Evolutionary conservation across 2,797 vertebrate species (phyloP).

Genomic region (Parambassis ranga): DNA sequence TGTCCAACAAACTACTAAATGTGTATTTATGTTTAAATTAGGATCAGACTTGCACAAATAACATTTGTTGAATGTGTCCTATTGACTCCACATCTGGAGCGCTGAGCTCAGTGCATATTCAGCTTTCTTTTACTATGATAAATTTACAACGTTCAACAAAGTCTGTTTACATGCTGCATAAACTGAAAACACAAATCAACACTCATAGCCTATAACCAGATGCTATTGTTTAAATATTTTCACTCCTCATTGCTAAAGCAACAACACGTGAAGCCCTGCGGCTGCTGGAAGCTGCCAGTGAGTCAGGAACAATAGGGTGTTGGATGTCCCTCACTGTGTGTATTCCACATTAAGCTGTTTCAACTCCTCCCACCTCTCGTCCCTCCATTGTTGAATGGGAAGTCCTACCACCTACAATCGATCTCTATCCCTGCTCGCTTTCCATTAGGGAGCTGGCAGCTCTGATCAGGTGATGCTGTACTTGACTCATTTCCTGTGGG

Average conservation of each 20-base stretch:
- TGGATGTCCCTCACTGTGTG: slow-evolving; percentile 22
- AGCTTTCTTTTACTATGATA: too few relatives aligned
- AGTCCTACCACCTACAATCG: slow-evolving; percentile 37
- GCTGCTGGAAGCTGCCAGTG: slow-evolving; percentile 37
- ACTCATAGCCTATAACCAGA: too few relatives aligned
- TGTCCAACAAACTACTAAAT: background rate
- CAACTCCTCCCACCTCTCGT: slow-evolving; percentile 46
- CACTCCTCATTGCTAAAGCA: slow-evolving; percentile 14
- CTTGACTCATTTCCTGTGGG: slow-evolving; percentile 59
- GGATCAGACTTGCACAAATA: background rate
- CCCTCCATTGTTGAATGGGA: slow-evolving; percentile 43
- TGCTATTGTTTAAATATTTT: slow-evolving; percentile 20
- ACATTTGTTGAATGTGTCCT: too few relatives aligned
- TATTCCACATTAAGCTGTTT: slow-evolving; percentile 46
- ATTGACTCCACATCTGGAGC: too few relatives aligned
- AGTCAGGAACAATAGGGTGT: slow-evolving; percentile 36
- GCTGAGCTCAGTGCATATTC: too few relatives aligned
- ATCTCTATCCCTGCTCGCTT: slow-evolving; percentile 4
- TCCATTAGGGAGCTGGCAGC: slow-evolving; percentile 47
- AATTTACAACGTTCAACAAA: too few relatives aligned
- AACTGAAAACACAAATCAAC: too few relatives aligned
- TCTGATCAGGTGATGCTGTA: slow-evolving; percentile 57
- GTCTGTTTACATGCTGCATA: too few relatives aligned
- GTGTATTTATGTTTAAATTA: background rate
- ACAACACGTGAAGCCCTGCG: slow-evolving; percentile 30